Evolutionary conservation across 2,113 vertebrate genomes (phyloP), one percentile per base, ranked within the genome.

Genomic region (Arvicanthis niloticus): DNA sequence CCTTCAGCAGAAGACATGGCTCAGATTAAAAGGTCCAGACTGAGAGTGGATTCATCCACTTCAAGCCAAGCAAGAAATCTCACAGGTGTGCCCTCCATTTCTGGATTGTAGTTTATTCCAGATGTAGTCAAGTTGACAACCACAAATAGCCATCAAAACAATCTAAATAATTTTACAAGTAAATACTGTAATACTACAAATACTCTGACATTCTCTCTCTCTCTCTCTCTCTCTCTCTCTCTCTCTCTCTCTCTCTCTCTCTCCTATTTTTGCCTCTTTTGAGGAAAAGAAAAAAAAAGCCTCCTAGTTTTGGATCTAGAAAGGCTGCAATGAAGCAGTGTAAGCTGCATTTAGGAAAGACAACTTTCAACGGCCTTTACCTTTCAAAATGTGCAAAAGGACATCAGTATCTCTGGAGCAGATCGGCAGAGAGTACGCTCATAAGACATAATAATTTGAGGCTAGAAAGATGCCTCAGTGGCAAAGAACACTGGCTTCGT

Each of bases 401-500:
- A 67, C 42, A 40, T 62, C 3, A 7, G 11, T 29, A 45, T 85
- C n/a, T 81, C 1, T 45, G 60, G 3, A 80, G 84, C 7, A 45
- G 8, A 75, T 29, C 86, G 17, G 21, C 34, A 81, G n/a, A 62
- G 7, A 88, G 70, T 12, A 37, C n/a, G 81, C 9, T 68, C 77
- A 76, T 65, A 62, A 77, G 84, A 82, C 88, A 92, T n/a, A 86
- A n/a, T 75, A 82, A 78, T 67, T 42, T 88, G 81, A 65, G 40
- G 10, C 1, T n/a, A 81, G 10, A 58, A 37, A 81, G 53, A 24
- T 60, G 53, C 37, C 37, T 82, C 53, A 82, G 80, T 26, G 37
- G 53, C 53, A 58, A 58, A 58, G 78, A 82, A 40, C 22, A 26
- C 22, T 60, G 80, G 80, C 53, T 82, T 53, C 1, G 24, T 10